Percentiles rank a stretch among this genome's conserved stretches.
These are phyloP conservation scores for Pseudoatta argentina DNA, from an alignment of 1,140 invertebrate genomes.

Conservation along the genomic window DNA sequence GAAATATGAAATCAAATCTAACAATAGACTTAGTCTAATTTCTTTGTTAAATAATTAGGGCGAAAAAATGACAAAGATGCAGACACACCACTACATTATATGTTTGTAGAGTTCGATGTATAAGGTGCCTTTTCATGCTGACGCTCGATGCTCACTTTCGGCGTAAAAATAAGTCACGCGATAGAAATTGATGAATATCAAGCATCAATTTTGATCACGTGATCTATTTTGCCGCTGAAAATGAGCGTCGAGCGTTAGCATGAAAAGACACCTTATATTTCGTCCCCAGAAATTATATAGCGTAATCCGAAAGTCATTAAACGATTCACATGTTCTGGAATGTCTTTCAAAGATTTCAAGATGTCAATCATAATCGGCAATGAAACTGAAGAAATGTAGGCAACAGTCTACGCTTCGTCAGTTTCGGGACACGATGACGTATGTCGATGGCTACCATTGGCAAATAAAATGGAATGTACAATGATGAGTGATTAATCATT, in stretches of 20 bases:
- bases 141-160: no score
- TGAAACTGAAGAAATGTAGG: conserved; percentile 16
- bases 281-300: not conserved
- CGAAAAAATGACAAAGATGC: not conserved
- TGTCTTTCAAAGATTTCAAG: conserved; percentile 72
- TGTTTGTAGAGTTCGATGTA: not conserved
- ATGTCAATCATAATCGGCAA: conserved; percentile 69
- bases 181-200: no score
- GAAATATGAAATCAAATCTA: not conserved
- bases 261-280: not conserved
- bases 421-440: conserved; percentile 19
- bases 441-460: not conserved
- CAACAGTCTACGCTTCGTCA: conserved; percentile 60
- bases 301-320: conserved; percentile 25
- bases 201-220: no score
- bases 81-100: not conserved
- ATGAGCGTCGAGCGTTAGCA: no score
- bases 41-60: not conserved
- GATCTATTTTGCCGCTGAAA: no score
- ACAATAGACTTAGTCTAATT: not conserved
- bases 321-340: conserved; percentile 75
- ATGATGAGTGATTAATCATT: not conserved
- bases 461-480: conserved; percentile 24
- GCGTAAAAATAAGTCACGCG: no score
- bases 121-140: no score